Evolutionary conservation across 2,797 vertebrate genomes (phyloP).

Genomic region (Aselliscus stoliczkanus): DNA sequence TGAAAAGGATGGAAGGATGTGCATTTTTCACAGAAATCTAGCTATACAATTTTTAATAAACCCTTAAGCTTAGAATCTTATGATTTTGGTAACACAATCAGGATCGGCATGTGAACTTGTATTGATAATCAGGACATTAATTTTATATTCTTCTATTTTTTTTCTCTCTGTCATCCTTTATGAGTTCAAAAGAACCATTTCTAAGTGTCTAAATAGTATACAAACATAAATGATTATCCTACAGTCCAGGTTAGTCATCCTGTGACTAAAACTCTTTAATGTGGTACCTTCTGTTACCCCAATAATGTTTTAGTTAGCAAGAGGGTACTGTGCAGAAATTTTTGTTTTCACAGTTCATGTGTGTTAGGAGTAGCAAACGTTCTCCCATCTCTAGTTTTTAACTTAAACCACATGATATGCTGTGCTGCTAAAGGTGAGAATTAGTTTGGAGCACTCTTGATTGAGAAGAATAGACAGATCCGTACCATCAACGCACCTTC

Average conservation of each 20-base stretch:
- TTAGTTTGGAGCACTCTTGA: not conserved
- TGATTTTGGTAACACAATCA: not conserved
- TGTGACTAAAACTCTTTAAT: not conserved
- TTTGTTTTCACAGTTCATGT: not conserved
- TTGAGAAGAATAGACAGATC: not conserved
- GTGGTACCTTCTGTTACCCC: not conserved
- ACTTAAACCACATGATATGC: not conserved
- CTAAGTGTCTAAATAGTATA: not conserved
- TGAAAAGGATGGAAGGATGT: not conserved
- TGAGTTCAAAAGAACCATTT: not conserved
- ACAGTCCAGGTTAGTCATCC: not conserved
- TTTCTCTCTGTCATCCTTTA: not conserved
- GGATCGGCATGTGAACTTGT: not conserved
- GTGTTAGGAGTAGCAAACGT: not conserved
- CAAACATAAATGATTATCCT: not conserved
- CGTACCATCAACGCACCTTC: not conserved
- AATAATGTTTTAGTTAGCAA: not conserved
- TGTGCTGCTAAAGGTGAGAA: not conserved
- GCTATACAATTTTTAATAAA: not conserved
- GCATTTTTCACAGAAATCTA: not conserved
- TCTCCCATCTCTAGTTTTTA: not conserved
- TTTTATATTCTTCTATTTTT: not conserved
- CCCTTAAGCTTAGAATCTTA: not conserved
- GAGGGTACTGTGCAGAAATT: not conserved
- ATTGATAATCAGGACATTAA: not conserved